Base-by-base conservation (phyloP, 2,797 vertebrate genomes). In the Xenops minutus region DNA sequence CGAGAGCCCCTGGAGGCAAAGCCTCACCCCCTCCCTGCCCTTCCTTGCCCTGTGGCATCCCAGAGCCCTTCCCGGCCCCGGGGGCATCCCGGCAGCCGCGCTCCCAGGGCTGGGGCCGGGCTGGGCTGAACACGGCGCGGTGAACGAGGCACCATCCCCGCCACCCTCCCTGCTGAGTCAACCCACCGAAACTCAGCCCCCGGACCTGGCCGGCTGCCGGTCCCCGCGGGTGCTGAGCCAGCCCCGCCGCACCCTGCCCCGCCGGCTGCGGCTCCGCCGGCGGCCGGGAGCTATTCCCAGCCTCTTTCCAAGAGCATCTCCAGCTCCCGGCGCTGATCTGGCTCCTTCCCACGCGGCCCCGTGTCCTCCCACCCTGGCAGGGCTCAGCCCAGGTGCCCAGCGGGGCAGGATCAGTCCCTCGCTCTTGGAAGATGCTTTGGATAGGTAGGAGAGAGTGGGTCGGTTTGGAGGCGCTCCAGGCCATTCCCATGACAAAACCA, bases 111-210 rank as follows among this genome's bases (percentile, higher is more conserved):
- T 26, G 46, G 56, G 46, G 52, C 74, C 32, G 11, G 48, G 71
- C 5, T 2, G 21, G 62, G 89, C 71, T 54, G 4, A 71, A 69
- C 58, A 24, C 24, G 12, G 72, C 5, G 11, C 2, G 41, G 58
- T 24, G 82, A 76, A 51, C 7, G 2, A 20, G 3, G 55, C 51
- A 4, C 24, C 56, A 37, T 26, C 56, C 54, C 54, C 4, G 17
- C 21, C 27, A 56, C 59, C 64, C 88, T 91, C 92, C 95, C 79
- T 4, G 88, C 88, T 96, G 97, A 96, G 83, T 97, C 97, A 96
- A 55, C 26, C 17, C 89, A 92, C 79, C 91, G 95, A 97, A 97
- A 97, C 96, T 96, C 94, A 86, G 88, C 94, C 94, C 95, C 95
- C 76, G 23, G 94, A 86, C 85, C 94, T 92, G 86, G 93, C 76